Conservation (phyloP, 2,888 invertebrate species). For the Tetragnatha montana region DNA sequence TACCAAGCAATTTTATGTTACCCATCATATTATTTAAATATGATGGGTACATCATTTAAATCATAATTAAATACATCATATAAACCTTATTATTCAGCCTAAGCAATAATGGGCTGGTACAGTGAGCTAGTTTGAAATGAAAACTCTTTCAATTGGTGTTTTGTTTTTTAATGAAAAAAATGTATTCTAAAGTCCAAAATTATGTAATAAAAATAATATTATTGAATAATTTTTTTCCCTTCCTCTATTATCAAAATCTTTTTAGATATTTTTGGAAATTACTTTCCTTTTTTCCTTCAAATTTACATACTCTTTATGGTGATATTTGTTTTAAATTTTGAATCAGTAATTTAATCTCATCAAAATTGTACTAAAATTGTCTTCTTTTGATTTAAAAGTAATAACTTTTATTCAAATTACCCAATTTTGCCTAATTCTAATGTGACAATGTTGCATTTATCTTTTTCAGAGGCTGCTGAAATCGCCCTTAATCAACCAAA, state of each 20-base stretch:
- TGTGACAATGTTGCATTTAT: not conserved
- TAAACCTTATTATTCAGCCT: too few species aligned
- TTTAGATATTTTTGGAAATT: not conserved
- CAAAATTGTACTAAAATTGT: not conserved
- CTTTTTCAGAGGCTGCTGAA: slow-evolving; percentile 10
- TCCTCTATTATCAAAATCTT: not conserved
- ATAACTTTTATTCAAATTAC: not conserved
- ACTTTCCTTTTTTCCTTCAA: too few species aligned
- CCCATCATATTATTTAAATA: too few species aligned
- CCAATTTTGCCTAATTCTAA: not conserved
- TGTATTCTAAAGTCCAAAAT: not conserved
- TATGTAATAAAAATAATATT: not conserved
- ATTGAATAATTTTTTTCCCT: not conserved
- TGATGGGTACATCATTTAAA: too few species aligned
- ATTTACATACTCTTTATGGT: not conserved
- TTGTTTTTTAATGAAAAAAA: not conserved
- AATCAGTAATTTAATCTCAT: not conserved
- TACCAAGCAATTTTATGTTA: too few species aligned
- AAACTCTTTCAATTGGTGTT: too few species aligned
- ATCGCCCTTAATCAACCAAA: not conserved
- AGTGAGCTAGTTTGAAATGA: too few species aligned
- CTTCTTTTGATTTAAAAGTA: not conserved
- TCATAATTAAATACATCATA: too few species aligned
- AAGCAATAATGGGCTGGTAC: too few species aligned
- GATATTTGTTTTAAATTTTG: not conserved